Percentiles rank a stretch among this genome's conserved stretches.
Evolutionary conservation across 1,140 invertebrate species (phyloP).

Genomic region (Dinoponera quadriceps): DNA sequence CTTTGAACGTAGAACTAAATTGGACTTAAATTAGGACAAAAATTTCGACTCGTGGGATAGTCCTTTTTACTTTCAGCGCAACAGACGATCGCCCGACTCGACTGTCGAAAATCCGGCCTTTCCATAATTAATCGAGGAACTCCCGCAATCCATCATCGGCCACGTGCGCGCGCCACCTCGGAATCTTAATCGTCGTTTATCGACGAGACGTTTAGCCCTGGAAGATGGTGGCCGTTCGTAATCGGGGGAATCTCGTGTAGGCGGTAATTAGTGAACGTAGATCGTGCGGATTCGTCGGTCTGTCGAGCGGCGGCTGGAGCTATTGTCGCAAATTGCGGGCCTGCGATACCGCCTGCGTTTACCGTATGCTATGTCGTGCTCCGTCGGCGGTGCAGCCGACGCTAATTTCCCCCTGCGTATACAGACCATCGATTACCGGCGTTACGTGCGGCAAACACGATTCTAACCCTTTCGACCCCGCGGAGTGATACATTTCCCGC

Average conservation of each 20-base stretch:
- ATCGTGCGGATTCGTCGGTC: slow-evolving; percentile 2
- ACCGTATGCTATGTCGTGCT: background rate
- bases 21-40: no score
- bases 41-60: no score
- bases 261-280: slow-evolving; percentile 35
- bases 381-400: background rate
- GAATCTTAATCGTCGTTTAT: slow-evolving; percentile 36
- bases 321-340: slow-evolving; percentile 3
- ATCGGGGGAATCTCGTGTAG: slow-evolving; percentile 44
- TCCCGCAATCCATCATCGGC: slow-evolving; percentile 38
- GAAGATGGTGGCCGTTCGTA: slow-evolving; percentile 15
- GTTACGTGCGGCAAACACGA: slow-evolving; percentile 1
- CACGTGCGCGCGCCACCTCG: background rate
- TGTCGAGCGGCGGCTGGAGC: background rate
- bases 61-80: no score
- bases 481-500: background rate
- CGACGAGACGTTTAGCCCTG: background rate
- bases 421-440: slow-evolving; percentile 17
- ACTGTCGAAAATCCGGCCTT: slow-evolving; percentile 34
- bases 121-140: slow-evolving; percentile 24
- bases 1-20: no score
- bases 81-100: background rate
- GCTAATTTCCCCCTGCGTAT: slow-evolving; percentile 11
- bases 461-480: background rate
- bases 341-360: slow-evolving; percentile 1